These are phyloP conservation scores for Cryptocheilus praepositus DNA, from an alignment of 2,888 invertebrate genomes.

Conservation along the genomic window DNA sequence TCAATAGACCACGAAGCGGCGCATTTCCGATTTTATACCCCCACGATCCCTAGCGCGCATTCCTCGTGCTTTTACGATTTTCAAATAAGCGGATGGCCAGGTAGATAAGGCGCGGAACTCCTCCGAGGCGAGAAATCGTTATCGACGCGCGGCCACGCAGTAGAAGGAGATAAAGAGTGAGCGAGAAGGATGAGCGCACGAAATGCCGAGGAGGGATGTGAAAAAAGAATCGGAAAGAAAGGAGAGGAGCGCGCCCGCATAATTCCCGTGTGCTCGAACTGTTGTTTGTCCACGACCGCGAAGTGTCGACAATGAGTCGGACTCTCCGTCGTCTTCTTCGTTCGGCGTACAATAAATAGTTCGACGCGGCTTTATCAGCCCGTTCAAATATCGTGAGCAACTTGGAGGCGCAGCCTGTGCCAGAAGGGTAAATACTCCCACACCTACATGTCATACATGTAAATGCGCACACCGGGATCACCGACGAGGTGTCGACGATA, in stretches of 20 bases:
- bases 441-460: constrained; percentile 1
- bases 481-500: too few relatives aligned
- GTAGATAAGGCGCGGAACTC: constrained; percentile 36
- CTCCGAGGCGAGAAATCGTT: constrained; percentile 46
- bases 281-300: constrained; percentile 33
- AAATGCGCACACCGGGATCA: too few relatives aligned
- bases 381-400: constrained; percentile 57
- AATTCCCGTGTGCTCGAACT: constrained; percentile 28
- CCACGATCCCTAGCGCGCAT: constrained; percentile 24
- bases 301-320: constrained; percentile 29
- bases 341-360: constrained; percentile 47
- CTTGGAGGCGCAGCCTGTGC: constrained; percentile 38
- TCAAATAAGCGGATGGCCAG: constrained; percentile 49
- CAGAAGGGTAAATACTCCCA: constrained; percentile 43
- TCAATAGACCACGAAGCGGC: not conserved
- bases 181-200: not conserved
- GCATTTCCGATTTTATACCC: constrained; percentile 16
- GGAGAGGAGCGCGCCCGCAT: constrained; percentile 29
- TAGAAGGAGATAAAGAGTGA: not conserved
- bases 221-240: constrained; percentile 14
- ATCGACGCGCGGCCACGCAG: constrained; percentile 37
- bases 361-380: constrained; percentile 56
- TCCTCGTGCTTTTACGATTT: constrained; percentile 53
- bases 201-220: not conserved
- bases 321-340: constrained; percentile 24